These are phyloP conservation scores for Leptogaster cylindrica DNA, from an alignment of 2,888 invertebrate species.

Conservation along the genomic window DNA sequence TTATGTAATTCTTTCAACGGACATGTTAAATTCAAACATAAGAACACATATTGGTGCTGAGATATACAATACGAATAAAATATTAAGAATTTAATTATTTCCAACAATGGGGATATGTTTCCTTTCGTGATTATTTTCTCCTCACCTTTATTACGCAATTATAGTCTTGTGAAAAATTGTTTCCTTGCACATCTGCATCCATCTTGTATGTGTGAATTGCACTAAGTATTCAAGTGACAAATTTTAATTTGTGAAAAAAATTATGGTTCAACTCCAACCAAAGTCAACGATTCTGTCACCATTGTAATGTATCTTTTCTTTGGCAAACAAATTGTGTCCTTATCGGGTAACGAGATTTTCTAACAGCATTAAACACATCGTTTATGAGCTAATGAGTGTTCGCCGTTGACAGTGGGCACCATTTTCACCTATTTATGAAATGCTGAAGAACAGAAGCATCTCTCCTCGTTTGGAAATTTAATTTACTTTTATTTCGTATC, in stretches of 20 bases:
- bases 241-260: background rate
- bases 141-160: too few relatives aligned
- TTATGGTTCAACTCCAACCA: background rate
- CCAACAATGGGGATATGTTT: too few relatives aligned
- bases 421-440: conserved; percentile 30
- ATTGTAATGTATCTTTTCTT: background rate
- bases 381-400: conserved; percentile 9
- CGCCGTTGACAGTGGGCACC: background rate
- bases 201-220: too few relatives aligned
- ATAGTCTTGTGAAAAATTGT: too few relatives aligned
- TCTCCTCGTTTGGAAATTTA: conserved; percentile 7
- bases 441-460: conserved; percentile 26
- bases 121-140: too few relatives aligned
- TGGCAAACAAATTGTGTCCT: conserved; percentile 23
- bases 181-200: too few relatives aligned
- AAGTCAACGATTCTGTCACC: conserved; percentile 3
- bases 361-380: conserved; percentile 26
- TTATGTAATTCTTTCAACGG: too few relatives aligned
- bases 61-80: too few relatives aligned
- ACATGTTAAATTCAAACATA: too few relatives aligned
- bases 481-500: background rate
- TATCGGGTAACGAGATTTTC: conserved; percentile 15
- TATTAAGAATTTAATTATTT: too few relatives aligned
- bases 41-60: too few relatives aligned
- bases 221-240: background rate